Evolutionary conservation across 2,113 vertebrate species (phyloP).

Genomic region (Manacus vitellinus): DNA sequence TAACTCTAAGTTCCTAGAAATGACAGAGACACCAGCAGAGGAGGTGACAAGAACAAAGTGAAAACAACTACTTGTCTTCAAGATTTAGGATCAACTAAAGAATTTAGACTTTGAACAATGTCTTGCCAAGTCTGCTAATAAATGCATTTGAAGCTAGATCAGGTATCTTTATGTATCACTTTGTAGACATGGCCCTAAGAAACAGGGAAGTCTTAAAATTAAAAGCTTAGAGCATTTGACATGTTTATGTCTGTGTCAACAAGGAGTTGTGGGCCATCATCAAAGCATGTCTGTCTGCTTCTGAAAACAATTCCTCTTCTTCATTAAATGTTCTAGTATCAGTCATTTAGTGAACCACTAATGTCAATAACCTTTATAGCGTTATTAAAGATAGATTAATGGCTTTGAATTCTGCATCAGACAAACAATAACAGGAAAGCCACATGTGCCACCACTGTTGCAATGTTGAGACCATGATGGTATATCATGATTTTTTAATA

Average conservation of each 20-base stretch:
- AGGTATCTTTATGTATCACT: not conserved
- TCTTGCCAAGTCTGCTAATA: not conserved
- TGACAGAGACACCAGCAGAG: not conserved
- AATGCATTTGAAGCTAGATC: not conserved
- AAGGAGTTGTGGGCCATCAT: not conserved
- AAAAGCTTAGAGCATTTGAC: not conserved
- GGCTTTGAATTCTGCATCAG: not conserved
- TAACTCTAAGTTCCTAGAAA: not conserved
- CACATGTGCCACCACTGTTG: not conserved
- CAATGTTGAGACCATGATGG: not conserved
- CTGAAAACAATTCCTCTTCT: slow-evolving; percentile 15
- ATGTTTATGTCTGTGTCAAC: slow-evolving; percentile 9
- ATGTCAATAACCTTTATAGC: not conserved
- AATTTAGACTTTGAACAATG: not conserved
- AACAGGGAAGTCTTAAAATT: not conserved
- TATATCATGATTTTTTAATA: not conserved
- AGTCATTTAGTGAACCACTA: not conserved
- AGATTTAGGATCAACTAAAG: not conserved
- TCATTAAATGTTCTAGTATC: not conserved
- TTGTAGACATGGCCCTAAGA: not conserved
- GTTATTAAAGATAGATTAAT: slow-evolving; percentile 8
- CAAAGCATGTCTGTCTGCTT: not conserved
- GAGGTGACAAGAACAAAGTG: not conserved
- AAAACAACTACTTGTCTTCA: not conserved
- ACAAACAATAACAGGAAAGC: not conserved